phyloP scores from a whole-genome alignment of 2,888 invertebrate genomes.

The Microctonus aethiopoides region DNA sequence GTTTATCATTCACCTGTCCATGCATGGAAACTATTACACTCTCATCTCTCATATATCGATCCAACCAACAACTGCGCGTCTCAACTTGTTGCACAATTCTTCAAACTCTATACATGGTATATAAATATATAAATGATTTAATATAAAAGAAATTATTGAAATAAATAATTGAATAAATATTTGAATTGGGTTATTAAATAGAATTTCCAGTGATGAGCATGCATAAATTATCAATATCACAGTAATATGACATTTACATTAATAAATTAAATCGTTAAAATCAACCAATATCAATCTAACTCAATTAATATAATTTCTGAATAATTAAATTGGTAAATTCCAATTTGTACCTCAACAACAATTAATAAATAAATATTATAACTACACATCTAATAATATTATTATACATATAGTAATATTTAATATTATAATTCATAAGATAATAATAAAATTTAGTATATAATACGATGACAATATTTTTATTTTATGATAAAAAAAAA shows the following conservation, averaged over 20 bases:
- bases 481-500: slow-evolving; percentile 24
- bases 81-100: slow-evolving; percentile 28
- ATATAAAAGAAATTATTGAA: background rate
- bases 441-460: background rate
- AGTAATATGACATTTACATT: no score
- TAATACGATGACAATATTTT: background rate
- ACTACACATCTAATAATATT: no score
- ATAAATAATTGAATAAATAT: background rate
- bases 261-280: background rate
- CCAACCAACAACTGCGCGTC: slow-evolving; percentile 1
- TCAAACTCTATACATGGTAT: slow-evolving; percentile 1
- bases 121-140: slow-evolving; percentile 1
- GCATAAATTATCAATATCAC: no score
- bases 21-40: background rate
- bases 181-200: no score
- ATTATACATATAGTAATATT: no score
- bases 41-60: slow-evolving; percentile 3
- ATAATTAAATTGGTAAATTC: background rate
- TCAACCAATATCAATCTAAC: background rate
- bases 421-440: no score
- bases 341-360: background rate
- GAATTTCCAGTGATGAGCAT: no score
- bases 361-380: background rate
- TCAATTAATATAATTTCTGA: background rate
- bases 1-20: background rate